A percentile compares a stretch with the other conserved stretches of the same genome.
These are phyloP conservation scores for Urocynchramus pylzowi DNA, from an alignment of 2,113 vertebrate genomes.

Conservation along the genomic window DNA sequence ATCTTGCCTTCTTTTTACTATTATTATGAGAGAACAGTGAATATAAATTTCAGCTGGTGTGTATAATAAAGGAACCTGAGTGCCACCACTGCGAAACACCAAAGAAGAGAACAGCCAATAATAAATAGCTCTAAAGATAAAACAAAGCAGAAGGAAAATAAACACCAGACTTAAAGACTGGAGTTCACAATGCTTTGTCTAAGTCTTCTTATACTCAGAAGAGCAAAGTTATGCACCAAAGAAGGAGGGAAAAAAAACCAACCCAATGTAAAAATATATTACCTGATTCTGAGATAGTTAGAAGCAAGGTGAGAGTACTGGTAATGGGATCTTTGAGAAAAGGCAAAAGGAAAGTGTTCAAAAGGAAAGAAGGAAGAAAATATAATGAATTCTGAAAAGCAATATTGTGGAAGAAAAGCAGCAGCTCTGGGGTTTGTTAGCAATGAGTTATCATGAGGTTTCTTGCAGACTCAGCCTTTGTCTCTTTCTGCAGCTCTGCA, in stretches of 20 bases:
- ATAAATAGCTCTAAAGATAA: slow-evolving; percentile 6
- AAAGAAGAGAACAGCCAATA: background rate
- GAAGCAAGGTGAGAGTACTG: background rate
- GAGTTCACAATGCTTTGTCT: background rate
- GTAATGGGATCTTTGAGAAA: background rate
- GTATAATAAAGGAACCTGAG: background rate
- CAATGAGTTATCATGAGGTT: slow-evolving; percentile 7
- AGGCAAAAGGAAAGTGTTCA: background rate
- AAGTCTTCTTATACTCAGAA: background rate
- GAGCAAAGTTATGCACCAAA: background rate
- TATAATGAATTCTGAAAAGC: background rate
- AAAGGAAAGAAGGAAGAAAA: background rate
- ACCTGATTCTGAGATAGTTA: background rate
- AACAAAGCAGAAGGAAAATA: background rate
- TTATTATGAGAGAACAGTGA: background rate
- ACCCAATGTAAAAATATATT: background rate
- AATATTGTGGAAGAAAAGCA: background rate
- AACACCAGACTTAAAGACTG: background rate
- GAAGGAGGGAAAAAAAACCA: rapidly evolving
- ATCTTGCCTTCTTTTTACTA: background rate
- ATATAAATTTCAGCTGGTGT: background rate
- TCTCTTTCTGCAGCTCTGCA: slow-evolving; percentile 1
- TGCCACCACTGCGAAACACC: background rate
- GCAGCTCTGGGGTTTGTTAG: slow-evolving; percentile 31
- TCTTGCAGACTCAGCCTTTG: slow-evolving; percentile 40